Evolutionary conservation across 1,140 invertebrate genomes (phyloP).

Genomic region (Potamilus streckersoni): DNA sequence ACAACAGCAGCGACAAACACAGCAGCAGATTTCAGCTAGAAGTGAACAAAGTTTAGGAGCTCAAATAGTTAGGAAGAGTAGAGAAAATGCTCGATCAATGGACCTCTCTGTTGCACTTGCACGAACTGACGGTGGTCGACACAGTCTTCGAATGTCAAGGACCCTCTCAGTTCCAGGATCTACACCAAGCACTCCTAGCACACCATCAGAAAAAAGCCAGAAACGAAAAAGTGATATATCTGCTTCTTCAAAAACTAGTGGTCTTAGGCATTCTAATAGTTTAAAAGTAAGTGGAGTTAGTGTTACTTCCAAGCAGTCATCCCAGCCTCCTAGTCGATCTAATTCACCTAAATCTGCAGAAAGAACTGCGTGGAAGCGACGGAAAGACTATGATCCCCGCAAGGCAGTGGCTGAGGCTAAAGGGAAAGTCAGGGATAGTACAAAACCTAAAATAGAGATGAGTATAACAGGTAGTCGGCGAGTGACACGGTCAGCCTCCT

Average conservation of each 20-base stretch:
- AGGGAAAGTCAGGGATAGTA: constrained; percentile 42
- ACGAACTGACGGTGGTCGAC: constrained; percentile 76
- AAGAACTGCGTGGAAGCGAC: constrained; percentile 90
- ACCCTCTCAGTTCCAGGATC: constrained; percentile 31
- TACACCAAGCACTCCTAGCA: constrained; percentile 4
- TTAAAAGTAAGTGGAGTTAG: constrained; percentile 50
- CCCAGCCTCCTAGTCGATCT: constrained; percentile 47
- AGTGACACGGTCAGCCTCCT: constrained; percentile 58
- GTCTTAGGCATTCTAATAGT: constrained; percentile 27
- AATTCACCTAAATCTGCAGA: constrained; percentile 72
- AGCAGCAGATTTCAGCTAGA: constrained; percentile 25
- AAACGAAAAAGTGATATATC: constrained; percentile 14
- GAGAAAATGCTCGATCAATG: constrained; percentile 29
- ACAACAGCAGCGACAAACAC: constrained; percentile 5
- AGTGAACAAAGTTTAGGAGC: constrained; percentile 60
- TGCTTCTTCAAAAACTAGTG: not conserved
- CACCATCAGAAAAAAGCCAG: constrained; percentile 2
- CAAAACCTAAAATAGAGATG: constrained; percentile 26
- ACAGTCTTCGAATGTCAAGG: constrained; percentile 72
- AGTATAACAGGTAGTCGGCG: constrained; percentile 19
- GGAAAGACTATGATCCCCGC: constrained; percentile 91
- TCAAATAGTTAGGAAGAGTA: constrained; percentile 55
- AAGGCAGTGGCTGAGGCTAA: constrained; percentile 81
- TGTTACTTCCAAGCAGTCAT: constrained; percentile 32
- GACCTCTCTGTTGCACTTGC: constrained; percentile 63